These are phyloP conservation scores for Pseudolaguvia tuberculata DNA, from an alignment of 2,113 vertebrate species.

Conservation along the genomic window DNA sequence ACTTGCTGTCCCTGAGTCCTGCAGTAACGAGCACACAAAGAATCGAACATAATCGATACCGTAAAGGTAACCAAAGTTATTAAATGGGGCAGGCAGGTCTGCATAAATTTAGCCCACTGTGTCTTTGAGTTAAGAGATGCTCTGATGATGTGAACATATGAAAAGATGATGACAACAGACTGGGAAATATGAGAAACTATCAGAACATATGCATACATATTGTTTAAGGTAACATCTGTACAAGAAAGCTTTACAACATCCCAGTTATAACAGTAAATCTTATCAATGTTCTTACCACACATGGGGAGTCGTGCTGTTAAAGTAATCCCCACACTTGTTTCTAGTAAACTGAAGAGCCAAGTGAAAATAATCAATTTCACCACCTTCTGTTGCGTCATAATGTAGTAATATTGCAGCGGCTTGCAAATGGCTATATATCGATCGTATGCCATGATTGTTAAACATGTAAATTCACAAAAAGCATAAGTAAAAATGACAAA, in stretches of 20 bases:
- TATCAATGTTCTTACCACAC: constrained; percentile 58
- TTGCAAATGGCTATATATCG: constrained; percentile 65
- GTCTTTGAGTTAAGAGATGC: constrained; percentile 25
- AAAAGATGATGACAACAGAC: constrained; percentile 39
- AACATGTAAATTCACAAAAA: constrained; percentile 58
- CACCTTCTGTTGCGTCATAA: constrained; percentile 52
- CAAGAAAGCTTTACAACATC: constrained; percentile 59
- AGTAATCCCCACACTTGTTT: constrained; percentile 12
- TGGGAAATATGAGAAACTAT: constrained; percentile 28
- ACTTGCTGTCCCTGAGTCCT: constrained; percentile 1
- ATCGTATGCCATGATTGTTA: constrained; percentile 70
- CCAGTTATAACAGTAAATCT: constrained; percentile 64
- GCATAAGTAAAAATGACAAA: constrained; percentile 49
- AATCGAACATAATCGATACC: constrained; percentile 58
- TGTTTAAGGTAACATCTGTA: neutral
- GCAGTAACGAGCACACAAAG: constrained; percentile 29
- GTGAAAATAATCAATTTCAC: constrained; percentile 28
- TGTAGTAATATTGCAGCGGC: constrained; percentile 62
- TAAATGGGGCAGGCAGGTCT: constrained; percentile 47
- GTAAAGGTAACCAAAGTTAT: constrained; percentile 32
- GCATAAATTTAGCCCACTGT: constrained; percentile 34
- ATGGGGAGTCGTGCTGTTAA: constrained; percentile 50
- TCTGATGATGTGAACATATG: constrained; percentile 41
- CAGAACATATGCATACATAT: constrained; percentile 4
- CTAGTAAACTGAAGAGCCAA: constrained; percentile 30